phyloP scores from a whole-genome alignment of 2,888 invertebrate genomes.

The Zele albiditarsus region DNA sequence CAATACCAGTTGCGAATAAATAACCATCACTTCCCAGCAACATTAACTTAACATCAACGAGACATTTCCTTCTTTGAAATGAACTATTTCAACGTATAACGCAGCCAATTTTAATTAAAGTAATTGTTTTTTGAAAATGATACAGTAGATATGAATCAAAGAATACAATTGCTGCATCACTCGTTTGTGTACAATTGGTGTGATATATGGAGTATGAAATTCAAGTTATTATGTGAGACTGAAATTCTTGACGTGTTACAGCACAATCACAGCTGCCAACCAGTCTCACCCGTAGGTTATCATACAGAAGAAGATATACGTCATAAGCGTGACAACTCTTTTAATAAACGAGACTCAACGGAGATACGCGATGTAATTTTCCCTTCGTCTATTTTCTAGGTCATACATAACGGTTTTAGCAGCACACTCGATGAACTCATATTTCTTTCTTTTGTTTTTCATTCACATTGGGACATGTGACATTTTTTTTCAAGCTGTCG shows the following conservation, averaged over 20 bases:
- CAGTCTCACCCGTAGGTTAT: conserved; percentile 27
- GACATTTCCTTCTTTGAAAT: no score
- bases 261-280: not conserved
- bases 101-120: no score
- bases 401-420: conserved; percentile 17
- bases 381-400: conserved; percentile 21
- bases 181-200: no score
- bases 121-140: no score
- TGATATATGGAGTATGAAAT: no score
- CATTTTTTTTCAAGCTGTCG: conserved; percentile 2
- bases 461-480: conserved; percentile 10
- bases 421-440: conserved; percentile 3
- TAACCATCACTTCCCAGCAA: no score
- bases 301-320: conserved; percentile 16
- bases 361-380: conserved; percentile 18
- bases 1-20: not conserved
- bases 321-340: conserved; percentile 18
- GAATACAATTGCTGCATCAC: no score
- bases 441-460: conserved; percentile 16
- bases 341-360: conserved; percentile 16
- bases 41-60: no score
- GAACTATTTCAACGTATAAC: no score
- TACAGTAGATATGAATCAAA: no score
- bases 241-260: not conserved
- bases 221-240: not conserved